Base-by-base conservation (phyloP, 2,113 vertebrate genomes). In the Boulengeromyrus knoepffleri region DNA sequence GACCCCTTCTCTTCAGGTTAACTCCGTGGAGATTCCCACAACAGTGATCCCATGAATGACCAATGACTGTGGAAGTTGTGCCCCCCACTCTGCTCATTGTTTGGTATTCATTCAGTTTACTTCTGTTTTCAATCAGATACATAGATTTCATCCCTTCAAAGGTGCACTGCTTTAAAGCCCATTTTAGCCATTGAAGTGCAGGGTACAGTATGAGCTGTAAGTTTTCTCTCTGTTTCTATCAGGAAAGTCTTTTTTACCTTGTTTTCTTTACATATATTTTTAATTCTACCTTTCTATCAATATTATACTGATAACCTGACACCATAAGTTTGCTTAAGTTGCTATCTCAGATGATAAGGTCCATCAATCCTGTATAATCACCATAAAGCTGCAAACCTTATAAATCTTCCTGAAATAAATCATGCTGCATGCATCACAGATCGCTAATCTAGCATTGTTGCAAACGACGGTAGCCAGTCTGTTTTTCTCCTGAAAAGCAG, bases 71-170 rank as follows among this genome's bases (percentile, higher is more conserved):
- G 85, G n/a, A 50, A 50, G 84, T 27, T 70, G 5, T 19, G 42
- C 50, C 85, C 50, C 45, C 27, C 13, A 53, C 85, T 36, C 24
- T 31, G 46, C 12, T 52, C 50, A 53, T 53, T 87, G 50, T 87
- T 87, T 87, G 50, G 19, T 56, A 31, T 87, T 87, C 85, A 31
- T 87, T 52, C 50, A 53, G 27, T 87, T 87, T 53, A 53, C 50
- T 52, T 52, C 31, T 47, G 49, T 47, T 19, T 87, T 87, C 49
- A 27, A 53, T 87, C 49, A 24, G 10, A 87, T 53, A 36, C 50
- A 56, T 53, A 39, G 27, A 36, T 53, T 53, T 45, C 21, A 24
- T 47, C 39, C 21, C 39, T 5, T 46, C n/a, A 85, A 45, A 85
- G 45, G 36, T 19, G 17, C 21, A 84, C 19, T 39, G 80, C 42